phyloP scores from a whole-genome alignment of 92 coral and sea anemone species.

The Palythoa grandiflora region DNA sequence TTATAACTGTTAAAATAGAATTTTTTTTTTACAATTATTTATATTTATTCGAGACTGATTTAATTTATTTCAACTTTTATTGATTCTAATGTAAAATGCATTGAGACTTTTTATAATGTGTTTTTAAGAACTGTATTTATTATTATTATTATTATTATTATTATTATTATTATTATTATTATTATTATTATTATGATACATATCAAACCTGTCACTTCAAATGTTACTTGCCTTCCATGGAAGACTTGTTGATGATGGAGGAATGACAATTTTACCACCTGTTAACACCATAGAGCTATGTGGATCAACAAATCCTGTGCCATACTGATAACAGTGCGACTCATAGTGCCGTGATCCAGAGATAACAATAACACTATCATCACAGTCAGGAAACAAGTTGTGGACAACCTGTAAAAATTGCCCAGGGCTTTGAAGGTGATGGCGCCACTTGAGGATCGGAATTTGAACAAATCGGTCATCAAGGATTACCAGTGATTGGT shows the following conservation, averaged over 20 bases:
- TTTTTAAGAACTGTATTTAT: too few species aligned
- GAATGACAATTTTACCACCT: slow-evolving; percentile 40
- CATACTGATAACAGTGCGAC: slow-evolving; percentile 88
- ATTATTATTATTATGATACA: too few species aligned
- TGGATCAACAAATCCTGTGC: slow-evolving; percentile 45
- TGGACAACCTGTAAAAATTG: slow-evolving; percentile 75
- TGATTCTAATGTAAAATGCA: too few species aligned
- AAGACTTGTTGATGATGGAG: slow-evolving; percentile 81
- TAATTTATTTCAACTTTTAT: too few species aligned
- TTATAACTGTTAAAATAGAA: too few species aligned
- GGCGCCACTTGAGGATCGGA: slow-evolving; percentile 95
- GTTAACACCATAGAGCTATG: slow-evolving; percentile 20
- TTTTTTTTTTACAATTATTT: too few species aligned
- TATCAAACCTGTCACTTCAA: neutral
- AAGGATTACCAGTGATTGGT: slow-evolving; percentile 85
- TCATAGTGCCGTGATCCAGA: slow-evolving; percentile 83
- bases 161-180: neutral
- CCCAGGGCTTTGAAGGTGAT: slow-evolving; percentile 78
- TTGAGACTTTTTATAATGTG: too few species aligned
- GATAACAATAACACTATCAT: slow-evolving; percentile 75
- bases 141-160: neutral
- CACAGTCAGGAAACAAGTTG: slow-evolving; percentile 64
- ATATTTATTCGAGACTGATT: too few species aligned
- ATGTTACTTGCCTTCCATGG: slow-evolving; percentile 93
- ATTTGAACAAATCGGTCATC: slow-evolving; percentile 90